Conservation (phyloP, 53 echinoderm and acorn worm genomes). For the Crossaster papposus region DNA sequence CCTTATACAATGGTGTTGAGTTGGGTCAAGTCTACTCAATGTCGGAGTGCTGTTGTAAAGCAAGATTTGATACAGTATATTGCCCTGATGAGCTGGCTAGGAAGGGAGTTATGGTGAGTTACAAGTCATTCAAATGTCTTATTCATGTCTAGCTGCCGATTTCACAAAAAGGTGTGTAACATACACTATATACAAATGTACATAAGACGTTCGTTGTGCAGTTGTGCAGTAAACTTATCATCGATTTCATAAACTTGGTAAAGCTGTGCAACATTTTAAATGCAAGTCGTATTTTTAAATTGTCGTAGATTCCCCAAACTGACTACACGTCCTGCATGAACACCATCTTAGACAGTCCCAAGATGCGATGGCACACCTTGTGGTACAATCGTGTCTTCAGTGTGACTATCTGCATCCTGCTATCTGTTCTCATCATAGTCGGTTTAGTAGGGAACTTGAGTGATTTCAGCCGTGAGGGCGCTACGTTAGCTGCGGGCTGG, state of each 20-base stretch:
- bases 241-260: too few species aligned
- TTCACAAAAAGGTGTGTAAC: too few species aligned
- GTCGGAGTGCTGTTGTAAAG: constrained; percentile 80
- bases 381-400: constrained; percentile 92
- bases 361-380: constrained; percentile 95
- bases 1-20: constrained; percentile 89
- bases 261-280: too few species aligned
- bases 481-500: constrained; percentile 66
- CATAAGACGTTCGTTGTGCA: too few species aligned
- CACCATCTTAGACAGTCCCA: constrained; percentile 77
- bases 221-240: too few species aligned
- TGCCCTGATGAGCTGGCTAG: constrained; percentile 96
- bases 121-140: background rate
- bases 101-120: constrained; percentile 90
- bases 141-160: background rate
- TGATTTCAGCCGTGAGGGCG: constrained; percentile 56
- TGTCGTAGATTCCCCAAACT: constrained; percentile 78
- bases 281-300: background rate
- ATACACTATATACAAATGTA: too few species aligned
- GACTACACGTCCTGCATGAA: constrained; percentile 85
- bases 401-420: constrained; percentile 60
- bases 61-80: constrained; percentile 93
- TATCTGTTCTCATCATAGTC: constrained; percentile 78
- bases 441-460: constrained; percentile 85
- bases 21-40: constrained; percentile 80